Evolutionary conservation across 2,888 invertebrate genomes (phyloP), one percentile per base, ranked within the genome.

Genomic region (Lithosia quadra): DNA sequence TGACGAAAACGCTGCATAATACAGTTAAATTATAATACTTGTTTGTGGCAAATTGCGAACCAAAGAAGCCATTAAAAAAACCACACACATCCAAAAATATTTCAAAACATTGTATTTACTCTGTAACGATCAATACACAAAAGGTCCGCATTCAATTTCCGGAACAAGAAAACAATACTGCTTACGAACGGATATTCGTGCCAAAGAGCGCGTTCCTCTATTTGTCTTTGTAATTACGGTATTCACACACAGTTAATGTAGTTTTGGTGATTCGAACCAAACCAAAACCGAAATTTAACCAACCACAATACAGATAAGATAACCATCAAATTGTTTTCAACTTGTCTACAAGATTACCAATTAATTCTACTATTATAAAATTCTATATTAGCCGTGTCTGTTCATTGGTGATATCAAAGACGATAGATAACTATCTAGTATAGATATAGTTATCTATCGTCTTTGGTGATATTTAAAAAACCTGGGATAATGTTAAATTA

Each of bases 181-280:
- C 21, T 55, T 63, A 55, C 33, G 34, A 53, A 8, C 33, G 56
- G 64, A 56, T 39, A 56, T 64, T 57, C 24, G 56, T 57, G 9
- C 22, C 55, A 21, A 7, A 53, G 22, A 55, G 28, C 15, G 60
- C 34, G 34, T 34, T 28, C 22, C 10, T 0, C 63, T 28, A 39
- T 60, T 67, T 67, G 56, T 58, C 53, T 59, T 59, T 59, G 49
- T 59, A 39, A 66, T 53, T 66, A 66, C 24, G 28, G 53, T 22
- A n/a, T 28, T n/a, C 28, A n/a, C 49, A 49, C 28, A 53, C 62
- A 34, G 33, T 34, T 34, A 58, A 49, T 33, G 22, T 63, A 34
- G 34, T 55, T 63, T 34, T 34, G 55, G n/a, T 55, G 28, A 13
- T 13, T 1, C 49, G n/a, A 18, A 28, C 2, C 28, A 11, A 13